Conservation (phyloP, 2,888 invertebrate genomes). For the Micoletzkya japonica region DNA sequence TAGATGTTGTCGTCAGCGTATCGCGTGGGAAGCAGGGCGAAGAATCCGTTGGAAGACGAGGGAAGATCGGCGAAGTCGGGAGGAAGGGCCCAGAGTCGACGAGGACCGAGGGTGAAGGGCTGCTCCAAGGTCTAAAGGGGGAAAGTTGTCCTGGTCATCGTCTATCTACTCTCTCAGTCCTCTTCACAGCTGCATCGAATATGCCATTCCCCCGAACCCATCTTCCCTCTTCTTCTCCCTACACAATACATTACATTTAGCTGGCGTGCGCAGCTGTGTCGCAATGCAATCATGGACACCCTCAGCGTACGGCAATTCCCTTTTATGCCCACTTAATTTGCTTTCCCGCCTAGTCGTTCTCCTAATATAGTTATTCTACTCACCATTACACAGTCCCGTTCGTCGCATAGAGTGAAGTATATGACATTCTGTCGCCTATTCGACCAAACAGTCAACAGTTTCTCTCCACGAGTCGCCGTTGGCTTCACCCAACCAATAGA, state of each 20-base stretch:
- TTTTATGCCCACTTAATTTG: too few relatives aligned
- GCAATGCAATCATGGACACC: background rate
- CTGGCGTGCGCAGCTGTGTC: background rate
- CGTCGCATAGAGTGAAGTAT: conserved; percentile 48
- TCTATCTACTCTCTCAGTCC: background rate
- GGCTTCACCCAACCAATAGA: conserved; percentile 43
- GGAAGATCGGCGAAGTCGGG: conserved; percentile 40
- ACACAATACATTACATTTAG: background rate
- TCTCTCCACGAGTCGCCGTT: conserved; percentile 31
- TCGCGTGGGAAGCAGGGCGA: conserved; percentile 64
- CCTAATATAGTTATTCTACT: conserved; percentile 11
- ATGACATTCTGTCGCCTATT: conserved; percentile 49
- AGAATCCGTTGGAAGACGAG: conserved; percentile 60
- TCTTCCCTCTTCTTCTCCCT: background rate
- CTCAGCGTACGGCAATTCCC: too few relatives aligned
- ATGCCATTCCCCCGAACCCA: background rate
- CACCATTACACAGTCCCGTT: conserved; percentile 42
- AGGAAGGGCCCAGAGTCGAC: conserved; percentile 51
- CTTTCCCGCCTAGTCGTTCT: background rate
- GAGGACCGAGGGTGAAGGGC: conserved; percentile 37
- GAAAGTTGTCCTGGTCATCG: too few relatives aligned
- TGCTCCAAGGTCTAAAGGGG: conserved; percentile 41
- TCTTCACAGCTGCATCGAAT: background rate
- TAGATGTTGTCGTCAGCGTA: conserved; percentile 63
- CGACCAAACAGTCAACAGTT: conserved; percentile 50